phyloP scores from a whole-genome alignment of 2,797 vertebrate species.

The Lithobates sylvaticus region DNA sequence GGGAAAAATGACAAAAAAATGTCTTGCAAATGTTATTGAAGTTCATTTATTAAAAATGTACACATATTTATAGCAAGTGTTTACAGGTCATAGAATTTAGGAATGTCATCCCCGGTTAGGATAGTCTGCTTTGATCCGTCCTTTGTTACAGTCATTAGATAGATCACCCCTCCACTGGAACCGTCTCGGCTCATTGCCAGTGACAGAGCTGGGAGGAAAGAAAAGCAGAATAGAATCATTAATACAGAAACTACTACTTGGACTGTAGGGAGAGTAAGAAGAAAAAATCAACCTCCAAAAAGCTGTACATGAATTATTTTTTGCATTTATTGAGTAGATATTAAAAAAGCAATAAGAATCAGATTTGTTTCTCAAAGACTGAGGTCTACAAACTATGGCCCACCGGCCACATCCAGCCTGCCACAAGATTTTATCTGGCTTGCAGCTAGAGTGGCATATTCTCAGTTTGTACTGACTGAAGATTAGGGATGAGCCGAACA shows the following conservation, averaged over 20 bases:
- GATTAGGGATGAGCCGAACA: no score
- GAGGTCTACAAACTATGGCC: no score
- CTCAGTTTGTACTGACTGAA: no score
- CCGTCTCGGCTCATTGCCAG: slow-evolving; percentile 88
- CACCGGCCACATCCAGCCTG: no score
- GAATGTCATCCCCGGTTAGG: slow-evolving; percentile 82
- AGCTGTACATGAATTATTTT: no score
- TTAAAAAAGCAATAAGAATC: no score
- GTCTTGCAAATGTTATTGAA: background rate
- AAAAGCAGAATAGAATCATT: background rate
- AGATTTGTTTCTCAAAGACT: no score
- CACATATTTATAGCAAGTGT: background rate
- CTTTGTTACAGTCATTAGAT: slow-evolving; percentile 82
- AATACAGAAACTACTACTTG: background rate
- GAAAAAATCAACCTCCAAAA: no score
- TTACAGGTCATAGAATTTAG: slow-evolving; percentile 78
- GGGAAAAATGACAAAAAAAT: background rate
- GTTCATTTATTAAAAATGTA: background rate
- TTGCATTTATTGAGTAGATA: no score
- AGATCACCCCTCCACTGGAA: slow-evolving; percentile 86
- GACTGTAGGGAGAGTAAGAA: no score
- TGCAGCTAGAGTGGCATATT: no score
- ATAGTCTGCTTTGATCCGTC: slow-evolving; percentile 79
- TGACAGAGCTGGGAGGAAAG: slow-evolving; percentile 76
- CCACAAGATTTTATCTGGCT: no score